Conservation (phyloP, 1,140 invertebrate genomes). For the Drosophila ercepeae region DNA sequence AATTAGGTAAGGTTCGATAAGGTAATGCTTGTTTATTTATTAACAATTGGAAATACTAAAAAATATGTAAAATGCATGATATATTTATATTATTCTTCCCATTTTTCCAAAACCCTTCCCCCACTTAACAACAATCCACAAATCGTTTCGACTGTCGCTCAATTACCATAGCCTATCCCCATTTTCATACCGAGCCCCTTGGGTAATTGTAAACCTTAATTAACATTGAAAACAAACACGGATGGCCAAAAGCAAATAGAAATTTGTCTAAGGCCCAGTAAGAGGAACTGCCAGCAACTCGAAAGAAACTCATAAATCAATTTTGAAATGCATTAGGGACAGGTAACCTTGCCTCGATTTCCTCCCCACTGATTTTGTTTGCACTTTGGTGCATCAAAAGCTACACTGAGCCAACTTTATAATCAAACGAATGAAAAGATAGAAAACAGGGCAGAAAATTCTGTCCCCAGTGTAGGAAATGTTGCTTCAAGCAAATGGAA, state of each 20-base stretch:
- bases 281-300: conserved; percentile 30
- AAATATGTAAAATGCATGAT: background rate
- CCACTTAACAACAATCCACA: background rate
- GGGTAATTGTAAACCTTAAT: conserved; percentile 74
- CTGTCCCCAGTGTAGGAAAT: conserved; percentile 25
- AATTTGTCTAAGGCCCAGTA: conserved; percentile 14
- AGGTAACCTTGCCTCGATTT: conserved; percentile 2
- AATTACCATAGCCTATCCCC: conserved; percentile 17
- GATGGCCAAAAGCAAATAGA: conserved; percentile 33
- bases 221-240: conserved; percentile 81
- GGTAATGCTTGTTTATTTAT: no score
- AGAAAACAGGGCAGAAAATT: background rate
- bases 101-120: background rate
- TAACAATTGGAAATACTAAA: no score
- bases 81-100: background rate
- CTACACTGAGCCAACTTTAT: background rate
- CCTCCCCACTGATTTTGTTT: conserved; percentile 17
- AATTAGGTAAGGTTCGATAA: background rate
- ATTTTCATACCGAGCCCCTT: conserved; percentile 9
- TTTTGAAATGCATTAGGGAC: conserved; percentile 79
- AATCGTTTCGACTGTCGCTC: conserved; percentile 36
- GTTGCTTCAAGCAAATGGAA: conserved; percentile 55
- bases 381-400: conserved; percentile 20
- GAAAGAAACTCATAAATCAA: conserved; percentile 82
- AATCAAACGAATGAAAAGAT: background rate